These are phyloP conservation scores for Monomorium pharaonis DNA, from an alignment of 1,140 invertebrate genomes.

Conservation along the genomic window DNA sequence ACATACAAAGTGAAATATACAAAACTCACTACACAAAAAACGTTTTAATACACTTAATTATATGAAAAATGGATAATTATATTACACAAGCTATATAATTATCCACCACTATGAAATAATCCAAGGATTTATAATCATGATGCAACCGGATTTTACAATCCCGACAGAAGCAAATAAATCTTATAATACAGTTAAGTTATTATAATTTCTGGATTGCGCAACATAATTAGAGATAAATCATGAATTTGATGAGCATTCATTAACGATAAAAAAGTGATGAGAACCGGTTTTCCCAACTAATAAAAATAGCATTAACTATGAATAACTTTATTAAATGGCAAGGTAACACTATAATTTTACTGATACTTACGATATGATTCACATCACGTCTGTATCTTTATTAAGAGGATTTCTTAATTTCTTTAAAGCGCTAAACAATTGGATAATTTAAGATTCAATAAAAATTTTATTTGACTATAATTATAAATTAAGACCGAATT, in stretches of 20 bases:
- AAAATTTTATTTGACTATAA: background rate
- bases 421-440: background rate
- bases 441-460: background rate
- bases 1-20: no score
- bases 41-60: no score
- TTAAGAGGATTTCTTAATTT: background rate
- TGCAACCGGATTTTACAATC: slow-evolving; percentile 4
- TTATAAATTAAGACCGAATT: background rate
- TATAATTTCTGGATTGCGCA: slow-evolving; percentile 6
- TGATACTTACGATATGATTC: background rate
- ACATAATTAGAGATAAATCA: slow-evolving; percentile 31
- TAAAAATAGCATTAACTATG: slow-evolving; percentile 8
- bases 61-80: no score
- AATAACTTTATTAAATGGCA: slow-evolving; percentile 9
- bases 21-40: no score
- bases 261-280: background rate
- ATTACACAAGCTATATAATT: no score
- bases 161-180: background rate
- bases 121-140: background rate
- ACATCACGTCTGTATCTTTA: background rate
- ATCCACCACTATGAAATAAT: background rate
- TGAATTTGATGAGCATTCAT: background rate
- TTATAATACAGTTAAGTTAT: background rate
- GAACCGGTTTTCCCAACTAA: slow-evolving; percentile 19
- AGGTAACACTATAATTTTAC: background rate